Evolutionary conservation across 2,797 vertebrate species (phyloP).

Genomic region (Mormyrops attenuatus): DNA sequence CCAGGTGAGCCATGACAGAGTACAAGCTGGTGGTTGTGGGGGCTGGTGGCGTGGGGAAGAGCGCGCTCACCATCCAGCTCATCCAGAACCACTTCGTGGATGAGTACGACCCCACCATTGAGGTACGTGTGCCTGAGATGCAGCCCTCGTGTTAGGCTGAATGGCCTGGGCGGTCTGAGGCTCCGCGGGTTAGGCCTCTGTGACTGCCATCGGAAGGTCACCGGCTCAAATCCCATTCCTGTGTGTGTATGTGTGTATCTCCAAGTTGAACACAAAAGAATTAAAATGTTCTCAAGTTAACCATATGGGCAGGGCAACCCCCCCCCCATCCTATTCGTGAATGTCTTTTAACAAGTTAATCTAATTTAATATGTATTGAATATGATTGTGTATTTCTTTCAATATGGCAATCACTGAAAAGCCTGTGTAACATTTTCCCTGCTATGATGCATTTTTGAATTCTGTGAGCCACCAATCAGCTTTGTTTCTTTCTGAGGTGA

Average conservation of each 20-base stretch:
- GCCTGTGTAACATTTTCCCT: neutral
- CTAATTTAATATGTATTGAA: neutral
- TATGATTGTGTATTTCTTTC: neutral
- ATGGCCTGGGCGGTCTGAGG: neutral
- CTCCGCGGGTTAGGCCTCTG: neutral
- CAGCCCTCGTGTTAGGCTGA: neutral
- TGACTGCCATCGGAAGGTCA: neutral
- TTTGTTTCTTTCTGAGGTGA: neutral
- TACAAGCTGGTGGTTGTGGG: conserved; percentile 66
- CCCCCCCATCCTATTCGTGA: neutral
- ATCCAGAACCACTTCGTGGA: conserved; percentile 78
- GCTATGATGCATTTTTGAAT: neutral
- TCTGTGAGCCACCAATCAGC: neutral
- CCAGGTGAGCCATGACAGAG: conserved; percentile 37
- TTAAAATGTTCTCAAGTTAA: neutral
- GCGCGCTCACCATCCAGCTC: conserved; percentile 63
- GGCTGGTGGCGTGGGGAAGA: conserved; percentile 64
- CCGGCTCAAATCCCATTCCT: neutral
- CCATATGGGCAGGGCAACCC: neutral
- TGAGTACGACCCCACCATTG: conserved; percentile 77
- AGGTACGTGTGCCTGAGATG: conserved; percentile 52
- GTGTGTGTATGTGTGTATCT: neutral
- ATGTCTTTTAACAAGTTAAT: neutral
- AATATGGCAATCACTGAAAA: neutral
- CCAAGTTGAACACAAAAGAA: neutral